Conservation (phyloP, 2,113 vertebrate species). For the Bubo scandiacus region DNA sequence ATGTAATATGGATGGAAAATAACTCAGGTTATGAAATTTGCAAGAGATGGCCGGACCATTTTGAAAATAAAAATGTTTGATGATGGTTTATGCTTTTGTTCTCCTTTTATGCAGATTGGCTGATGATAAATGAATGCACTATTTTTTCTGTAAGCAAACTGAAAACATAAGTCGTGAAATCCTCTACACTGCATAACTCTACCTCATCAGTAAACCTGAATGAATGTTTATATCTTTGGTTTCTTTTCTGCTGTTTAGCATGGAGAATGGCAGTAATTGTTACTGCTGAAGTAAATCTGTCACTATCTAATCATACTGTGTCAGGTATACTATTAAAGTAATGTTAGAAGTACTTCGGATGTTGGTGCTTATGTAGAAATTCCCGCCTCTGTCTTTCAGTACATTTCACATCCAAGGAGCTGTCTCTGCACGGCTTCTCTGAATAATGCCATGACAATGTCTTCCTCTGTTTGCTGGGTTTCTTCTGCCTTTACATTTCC, state of each 20-base stretch:
- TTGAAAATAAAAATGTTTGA: background rate
- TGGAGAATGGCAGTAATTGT: background rate
- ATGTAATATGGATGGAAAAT: slow-evolving; percentile 15
- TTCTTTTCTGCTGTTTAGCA: background rate
- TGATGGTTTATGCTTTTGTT: slow-evolving; percentile 4
- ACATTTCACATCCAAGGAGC: background rate
- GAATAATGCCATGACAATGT: background rate
- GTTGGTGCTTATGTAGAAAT: background rate
- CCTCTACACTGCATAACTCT: background rate
- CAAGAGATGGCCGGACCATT: background rate
- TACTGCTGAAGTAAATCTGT: background rate
- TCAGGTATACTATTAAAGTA: background rate
- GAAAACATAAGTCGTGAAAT: background rate
- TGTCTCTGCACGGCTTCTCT: background rate
- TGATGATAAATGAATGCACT: slow-evolving; percentile 25
- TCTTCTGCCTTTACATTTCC: background rate
- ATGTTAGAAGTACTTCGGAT: background rate
- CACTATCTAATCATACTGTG: background rate
- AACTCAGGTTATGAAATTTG: slow-evolving; percentile 19
- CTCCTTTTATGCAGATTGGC: slow-evolving; percentile 25
- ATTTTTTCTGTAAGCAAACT: background rate
- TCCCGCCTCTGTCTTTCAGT: background rate
- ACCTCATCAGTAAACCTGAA: background rate
- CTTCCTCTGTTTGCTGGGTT: background rate
- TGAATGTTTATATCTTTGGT: background rate